Conservation (phyloP, 2,888 invertebrate species). For the Archaeoteleia sp. region DNA sequence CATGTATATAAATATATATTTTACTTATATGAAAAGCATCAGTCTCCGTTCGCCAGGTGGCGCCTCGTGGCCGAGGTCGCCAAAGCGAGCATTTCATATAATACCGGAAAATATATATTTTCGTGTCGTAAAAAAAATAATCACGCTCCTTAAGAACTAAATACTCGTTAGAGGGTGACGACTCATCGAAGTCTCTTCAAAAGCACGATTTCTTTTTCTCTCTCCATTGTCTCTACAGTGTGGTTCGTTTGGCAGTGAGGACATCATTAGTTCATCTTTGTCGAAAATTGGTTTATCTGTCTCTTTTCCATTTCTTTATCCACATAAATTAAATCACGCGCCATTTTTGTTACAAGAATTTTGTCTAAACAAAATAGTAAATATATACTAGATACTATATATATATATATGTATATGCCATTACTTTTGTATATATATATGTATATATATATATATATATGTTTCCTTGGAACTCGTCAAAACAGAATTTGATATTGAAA, state of each 20-base stretch:
- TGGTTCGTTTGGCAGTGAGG: conserved; percentile 73
- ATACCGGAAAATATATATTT: conserved; percentile 74
- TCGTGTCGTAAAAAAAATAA: conserved; percentile 73
- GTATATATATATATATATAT: too few species aligned
- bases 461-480: too few species aligned
- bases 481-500: too few species aligned
- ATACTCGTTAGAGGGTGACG: conserved; percentile 72
- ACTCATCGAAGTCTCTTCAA: conserved; percentile 58
- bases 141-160: conserved; percentile 73
- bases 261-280: too few species aligned
- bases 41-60: conserved; percentile 70
- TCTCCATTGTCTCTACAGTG: too few species aligned
- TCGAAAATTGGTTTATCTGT: too few species aligned
- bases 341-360: too few species aligned
- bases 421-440: too few species aligned
- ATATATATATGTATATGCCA: too few species aligned
- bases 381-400: too few species aligned
- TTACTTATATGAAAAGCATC: conserved; percentile 75
- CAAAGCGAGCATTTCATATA: conserved; percentile 74
- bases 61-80: too few species aligned
- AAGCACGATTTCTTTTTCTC: conserved; percentile 49
- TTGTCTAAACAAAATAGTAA: too few species aligned
- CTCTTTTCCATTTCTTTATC: neutral
- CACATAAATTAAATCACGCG: neutral
- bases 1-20: conserved; percentile 74